Evolutionary conservation across 2,113 vertebrate genomes (phyloP).

Genomic region (Microcebus jonahi): DNA sequence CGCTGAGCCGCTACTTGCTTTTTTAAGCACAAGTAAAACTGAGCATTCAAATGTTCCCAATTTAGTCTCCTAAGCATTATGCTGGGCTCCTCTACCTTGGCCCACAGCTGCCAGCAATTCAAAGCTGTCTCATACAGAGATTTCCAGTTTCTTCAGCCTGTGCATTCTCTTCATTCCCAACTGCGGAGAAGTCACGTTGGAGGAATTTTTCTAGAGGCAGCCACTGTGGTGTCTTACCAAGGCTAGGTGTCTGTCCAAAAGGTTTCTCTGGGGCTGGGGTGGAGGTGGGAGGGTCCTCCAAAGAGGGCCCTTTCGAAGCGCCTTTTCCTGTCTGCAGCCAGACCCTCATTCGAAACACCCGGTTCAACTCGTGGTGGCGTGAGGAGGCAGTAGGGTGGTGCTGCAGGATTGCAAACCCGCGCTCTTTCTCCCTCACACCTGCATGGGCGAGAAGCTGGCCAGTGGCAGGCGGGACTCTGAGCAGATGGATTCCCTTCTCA

Average conservation of each 20-base stretch:
- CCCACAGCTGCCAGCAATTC: conserved; percentile 30
- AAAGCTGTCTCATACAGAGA: background rate
- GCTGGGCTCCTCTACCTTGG: conserved; percentile 38
- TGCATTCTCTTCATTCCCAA: background rate
- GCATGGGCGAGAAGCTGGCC: background rate
- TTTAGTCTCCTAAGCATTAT: conserved; percentile 43
- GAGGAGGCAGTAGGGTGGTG: rapidly evolving
- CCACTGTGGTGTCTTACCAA: background rate
- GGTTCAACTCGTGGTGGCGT: background rate
- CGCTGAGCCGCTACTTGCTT: conserved; percentile 25
- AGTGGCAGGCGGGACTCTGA: background rate
- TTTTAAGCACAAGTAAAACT: conserved; percentile 64
- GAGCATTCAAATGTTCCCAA: conserved; percentile 45
- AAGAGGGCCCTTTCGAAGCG: background rate
- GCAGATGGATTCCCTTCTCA: background rate
- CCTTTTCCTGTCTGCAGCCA: background rate
- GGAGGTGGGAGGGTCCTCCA: background rate
- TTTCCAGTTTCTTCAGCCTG: background rate
- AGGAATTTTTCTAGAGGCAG: background rate
- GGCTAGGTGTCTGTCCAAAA: background rate
- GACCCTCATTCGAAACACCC: background rate
- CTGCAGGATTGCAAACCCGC: rapidly evolving
- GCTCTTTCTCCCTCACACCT: background rate
- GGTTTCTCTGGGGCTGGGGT: background rate
- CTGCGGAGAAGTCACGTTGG: background rate